Evolutionary conservation across 2,113 vertebrate genomes (phyloP), one percentile per base, ranked within the genome.

Genomic region (Ploceus nigricollis): DNA sequence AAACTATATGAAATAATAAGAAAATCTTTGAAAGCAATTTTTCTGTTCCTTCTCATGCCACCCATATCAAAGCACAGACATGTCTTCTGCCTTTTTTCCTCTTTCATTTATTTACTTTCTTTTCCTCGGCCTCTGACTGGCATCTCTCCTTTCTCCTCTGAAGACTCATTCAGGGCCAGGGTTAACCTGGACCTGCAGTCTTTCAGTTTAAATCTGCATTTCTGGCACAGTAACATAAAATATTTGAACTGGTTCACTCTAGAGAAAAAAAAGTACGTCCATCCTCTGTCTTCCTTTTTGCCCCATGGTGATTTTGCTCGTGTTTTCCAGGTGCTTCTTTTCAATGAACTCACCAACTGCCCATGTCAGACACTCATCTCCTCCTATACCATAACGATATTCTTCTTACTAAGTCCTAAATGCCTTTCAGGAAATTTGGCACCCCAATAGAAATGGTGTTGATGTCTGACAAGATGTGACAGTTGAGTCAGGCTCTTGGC

Each of bases 341-440:
- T 47, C 58, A 47, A 57, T 4, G 10, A 89, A 82, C 21, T 91
- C 50, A 24, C 35, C 70, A 79, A 25, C 51, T 87, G 54, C 39
- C 82, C 84, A 80, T 35, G 30, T 75, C 84, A 89, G 45, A 82
- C 58, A 17, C 3, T 85, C 66, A 80, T 87, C 58, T 82, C 66
- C 82, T 93, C 40, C 45, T 89, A 56, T 90, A 45, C 71, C 82
- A 80, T 80, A 50, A 85, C 19, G 9, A 85, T 89, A 64, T 2
- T 91, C 27, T 94, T 93, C 66, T 83, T 76, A 61, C 37, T 42
- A 93, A 82, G 65, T 93, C 77, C 83, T 94, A 94, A 94, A 82
- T 93, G 78, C 69, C 54, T 93, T 97, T 93, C 93, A 85, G 90
- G 94, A 96, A 95, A 73, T 94, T 57, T 45, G 73, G 79, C 66